phyloP scores from a whole-genome alignment of 2,113 vertebrate genomes.

The Pithys albifrons region DNA sequence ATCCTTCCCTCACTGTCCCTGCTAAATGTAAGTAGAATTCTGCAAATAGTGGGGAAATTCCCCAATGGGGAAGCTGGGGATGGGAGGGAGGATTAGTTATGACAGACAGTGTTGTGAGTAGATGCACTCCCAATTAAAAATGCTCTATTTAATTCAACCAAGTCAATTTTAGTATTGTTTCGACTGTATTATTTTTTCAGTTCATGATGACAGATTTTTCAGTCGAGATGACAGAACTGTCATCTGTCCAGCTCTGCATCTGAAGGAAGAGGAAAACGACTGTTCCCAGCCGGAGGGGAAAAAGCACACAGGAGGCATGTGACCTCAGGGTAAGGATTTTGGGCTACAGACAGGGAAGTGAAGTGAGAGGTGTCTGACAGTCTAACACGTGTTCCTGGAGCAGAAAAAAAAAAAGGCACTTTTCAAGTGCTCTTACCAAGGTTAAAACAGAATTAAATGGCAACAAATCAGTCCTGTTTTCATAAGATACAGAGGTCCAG shows the following conservation, averaged over 20 bases:
- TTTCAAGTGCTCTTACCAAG: not conserved
- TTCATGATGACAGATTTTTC: not conserved
- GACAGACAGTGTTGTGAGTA: not conserved
- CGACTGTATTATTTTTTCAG: not conserved
- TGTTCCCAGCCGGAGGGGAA: not conserved
- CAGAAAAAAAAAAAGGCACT: not conserved
- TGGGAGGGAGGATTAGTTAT: not conserved
- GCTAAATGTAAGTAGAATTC: not conserved
- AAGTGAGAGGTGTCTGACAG: not conserved
- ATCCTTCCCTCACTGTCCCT: not conserved
- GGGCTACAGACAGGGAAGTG: not conserved
- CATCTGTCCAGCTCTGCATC: slow-evolving; percentile 14
- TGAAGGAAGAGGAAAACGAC: not conserved
- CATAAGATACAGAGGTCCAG: not conserved
- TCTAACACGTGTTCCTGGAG: rapidly evolving
- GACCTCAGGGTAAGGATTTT: not conserved
- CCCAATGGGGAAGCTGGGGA: not conserved
- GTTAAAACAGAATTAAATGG: not conserved
- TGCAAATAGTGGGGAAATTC: not conserved
- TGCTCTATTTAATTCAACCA: not conserved
- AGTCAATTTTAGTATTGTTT: not conserved
- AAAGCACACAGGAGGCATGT: not conserved
- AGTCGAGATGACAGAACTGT: not conserved
- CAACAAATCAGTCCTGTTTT: not conserved
- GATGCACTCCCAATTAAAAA: not conserved